phyloP scores from a whole-genome alignment of 2,797 vertebrate species.

The Lepilemur ruficaudatus region DNA sequence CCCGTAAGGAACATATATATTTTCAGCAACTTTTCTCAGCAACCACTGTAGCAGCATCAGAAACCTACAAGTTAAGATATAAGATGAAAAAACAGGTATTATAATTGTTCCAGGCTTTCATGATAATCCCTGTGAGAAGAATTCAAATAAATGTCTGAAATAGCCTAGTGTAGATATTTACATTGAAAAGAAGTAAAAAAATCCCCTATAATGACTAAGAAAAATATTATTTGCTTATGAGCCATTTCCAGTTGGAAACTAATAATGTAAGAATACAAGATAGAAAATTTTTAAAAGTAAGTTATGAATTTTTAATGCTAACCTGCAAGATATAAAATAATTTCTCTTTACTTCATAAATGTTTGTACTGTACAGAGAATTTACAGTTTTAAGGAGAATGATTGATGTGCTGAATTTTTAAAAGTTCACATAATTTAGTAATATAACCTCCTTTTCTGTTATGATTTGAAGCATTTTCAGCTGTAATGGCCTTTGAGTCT shows the following conservation, averaged over 20 bases:
- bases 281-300: background rate
- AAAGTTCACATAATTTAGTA: conserved; percentile 57
- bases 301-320: background rate
- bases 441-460: conserved; percentile 59
- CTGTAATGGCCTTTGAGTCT: conserved; percentile 68
- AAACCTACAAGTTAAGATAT: background rate
- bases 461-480: conserved; percentile 67
- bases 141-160: background rate
- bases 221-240: conserved; percentile 36
- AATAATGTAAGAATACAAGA: background rate
- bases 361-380: conserved; percentile 60
- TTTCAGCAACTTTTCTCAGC: background rate
- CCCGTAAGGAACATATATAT: background rate
- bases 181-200: background rate
- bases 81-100: background rate
- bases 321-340: background rate
- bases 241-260: background rate
- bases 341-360: conserved; percentile 62
- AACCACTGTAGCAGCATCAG: background rate
- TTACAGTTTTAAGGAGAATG: conserved; percentile 61
- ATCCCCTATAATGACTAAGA: background rate
- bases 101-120: background rate
- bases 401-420: conserved; percentile 59
- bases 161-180: background rate
- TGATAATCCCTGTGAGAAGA: background rate